Conservation (phyloP, 2,113 vertebrate species). For the Danionella cerebrum region DNA sequence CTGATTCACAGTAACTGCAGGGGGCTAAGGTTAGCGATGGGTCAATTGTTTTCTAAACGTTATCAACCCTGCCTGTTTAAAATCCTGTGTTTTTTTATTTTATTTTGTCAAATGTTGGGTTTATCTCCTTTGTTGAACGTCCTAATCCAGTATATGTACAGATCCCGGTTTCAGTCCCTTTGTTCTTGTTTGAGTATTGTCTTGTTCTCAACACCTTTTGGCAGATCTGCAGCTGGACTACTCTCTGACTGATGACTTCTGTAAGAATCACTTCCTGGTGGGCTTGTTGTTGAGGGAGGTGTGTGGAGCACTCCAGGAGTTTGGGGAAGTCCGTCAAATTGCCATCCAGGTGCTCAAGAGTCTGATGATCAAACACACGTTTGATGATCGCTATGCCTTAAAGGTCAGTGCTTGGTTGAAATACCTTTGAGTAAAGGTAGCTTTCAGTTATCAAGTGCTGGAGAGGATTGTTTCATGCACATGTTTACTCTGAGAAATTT, state of each 20-base stretch:
- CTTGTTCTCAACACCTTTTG: no score
- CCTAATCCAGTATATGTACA: no score
- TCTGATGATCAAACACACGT: conserved; percentile 93
- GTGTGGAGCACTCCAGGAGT: conserved; percentile 85
- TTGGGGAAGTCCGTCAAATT: conserved; percentile 81
- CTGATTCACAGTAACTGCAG: no score
- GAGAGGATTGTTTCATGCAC: no score
- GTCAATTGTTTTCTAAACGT: no score
- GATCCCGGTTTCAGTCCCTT: no score
- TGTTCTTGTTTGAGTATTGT: not conserved
- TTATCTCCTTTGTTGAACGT: no score
- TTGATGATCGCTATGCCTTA: conserved; percentile 83
- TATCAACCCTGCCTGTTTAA: no score
- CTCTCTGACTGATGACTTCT: conserved; percentile 93
- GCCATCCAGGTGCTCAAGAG: conserved; percentile 87
- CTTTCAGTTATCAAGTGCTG: not conserved
- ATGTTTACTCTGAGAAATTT: no score
- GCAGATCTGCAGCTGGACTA: conserved; percentile 97
- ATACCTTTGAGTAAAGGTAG: not conserved
- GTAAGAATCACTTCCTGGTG: conserved; percentile 92
- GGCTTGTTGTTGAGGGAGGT: conserved; percentile 89
- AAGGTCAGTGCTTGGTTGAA: conserved; percentile 63
- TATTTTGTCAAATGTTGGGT: no score
- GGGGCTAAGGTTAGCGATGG: no score
- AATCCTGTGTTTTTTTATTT: no score